phyloP scores from a whole-genome alignment of 2,113 vertebrate species.

The Pteropus alecto region DNA sequence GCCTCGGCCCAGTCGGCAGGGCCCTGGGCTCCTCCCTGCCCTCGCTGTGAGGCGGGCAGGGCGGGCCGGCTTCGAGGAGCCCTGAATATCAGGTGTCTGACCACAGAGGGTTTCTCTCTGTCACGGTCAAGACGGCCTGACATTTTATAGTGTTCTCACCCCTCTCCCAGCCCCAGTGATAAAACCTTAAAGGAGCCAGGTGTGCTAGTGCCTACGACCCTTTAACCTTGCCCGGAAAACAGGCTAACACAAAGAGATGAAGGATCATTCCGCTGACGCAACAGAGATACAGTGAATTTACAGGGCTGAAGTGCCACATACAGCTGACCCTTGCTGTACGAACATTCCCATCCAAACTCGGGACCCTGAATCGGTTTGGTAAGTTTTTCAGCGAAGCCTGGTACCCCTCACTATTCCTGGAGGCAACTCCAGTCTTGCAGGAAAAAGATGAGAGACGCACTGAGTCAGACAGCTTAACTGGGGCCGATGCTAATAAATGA shows the following conservation, averaged over 20 bases:
- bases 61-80: background rate
- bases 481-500: slow-evolving; percentile 76
- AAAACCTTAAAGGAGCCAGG: background rate
- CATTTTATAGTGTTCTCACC: background rate
- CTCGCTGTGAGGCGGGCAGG: fast-evolving
- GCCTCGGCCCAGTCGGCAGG: fast-evolving
- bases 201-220: background rate
- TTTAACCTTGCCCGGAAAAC: background rate
- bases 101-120: background rate
- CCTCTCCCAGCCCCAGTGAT: background rate
- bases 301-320: fast-evolving
- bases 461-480: slow-evolving; percentile 35
- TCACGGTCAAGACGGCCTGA: background rate
- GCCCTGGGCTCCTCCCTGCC: background rate
- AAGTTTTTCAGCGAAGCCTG: background rate
- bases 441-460: slow-evolving; percentile 39
- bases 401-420: background rate
- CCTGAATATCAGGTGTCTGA: background rate
- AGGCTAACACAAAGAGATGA: background rate
- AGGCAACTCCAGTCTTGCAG: background rate
- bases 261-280: background rate
- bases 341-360: background rate
- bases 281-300: background rate
- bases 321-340: background rate
- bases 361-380: background rate